Base-by-base conservation (phyloP, 2,797 vertebrate species). In the Arrhamphus sclerolepis region DNA sequence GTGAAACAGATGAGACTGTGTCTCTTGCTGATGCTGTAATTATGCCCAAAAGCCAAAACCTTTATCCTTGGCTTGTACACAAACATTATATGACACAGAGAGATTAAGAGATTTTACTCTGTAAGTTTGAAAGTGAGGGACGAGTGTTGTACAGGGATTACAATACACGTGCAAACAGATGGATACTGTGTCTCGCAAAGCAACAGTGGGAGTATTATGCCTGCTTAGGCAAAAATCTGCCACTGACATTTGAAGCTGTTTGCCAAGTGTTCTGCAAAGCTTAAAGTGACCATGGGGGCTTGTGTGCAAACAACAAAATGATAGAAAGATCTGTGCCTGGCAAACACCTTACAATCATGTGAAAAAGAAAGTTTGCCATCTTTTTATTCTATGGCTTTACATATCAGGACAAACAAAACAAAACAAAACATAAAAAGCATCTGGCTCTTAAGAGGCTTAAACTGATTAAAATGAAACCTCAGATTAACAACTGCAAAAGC, bases 161-260 rank as follows among this genome's bases (percentile, higher is more conserved):
- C 18, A 26, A 60, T 39, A 22, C 42, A 57, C 28, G 59, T 17
- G 46, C 46, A 66, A 56, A 62, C 44, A 72, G 34, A 69, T 53
- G 44, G 51, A 73, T 49, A 34, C 56, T 41, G 47, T 55, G 48
- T 66, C 56, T 65, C 59, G 42, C 44, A 18, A 41, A 56, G 61
- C 56, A 66, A 52, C 59, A 21, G 49, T 47, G 59, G 69, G 61
- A 75, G 50, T 51, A 66, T 44, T 26, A 46, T 1, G 26, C 24
- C 56, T 34, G 58, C 40, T 49, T 28, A 11, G 26, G 41, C 7
- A 62, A 56, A 72, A 73, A 63, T 75, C 66, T 60, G 72, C 64
- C 43, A 46, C 34, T 87, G 88, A 85, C 85, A 86, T 88, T 86
- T 88, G 48, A 82, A 69, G 48, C 39, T 74, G 75, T 84, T 83